A percentile compares a stretch with the other conserved stretches of the same genome.
These are phyloP conservation scores for Nycticryphes semicollaris DNA, from an alignment of 2,113 vertebrate species.

Conservation along the genomic window DNA sequence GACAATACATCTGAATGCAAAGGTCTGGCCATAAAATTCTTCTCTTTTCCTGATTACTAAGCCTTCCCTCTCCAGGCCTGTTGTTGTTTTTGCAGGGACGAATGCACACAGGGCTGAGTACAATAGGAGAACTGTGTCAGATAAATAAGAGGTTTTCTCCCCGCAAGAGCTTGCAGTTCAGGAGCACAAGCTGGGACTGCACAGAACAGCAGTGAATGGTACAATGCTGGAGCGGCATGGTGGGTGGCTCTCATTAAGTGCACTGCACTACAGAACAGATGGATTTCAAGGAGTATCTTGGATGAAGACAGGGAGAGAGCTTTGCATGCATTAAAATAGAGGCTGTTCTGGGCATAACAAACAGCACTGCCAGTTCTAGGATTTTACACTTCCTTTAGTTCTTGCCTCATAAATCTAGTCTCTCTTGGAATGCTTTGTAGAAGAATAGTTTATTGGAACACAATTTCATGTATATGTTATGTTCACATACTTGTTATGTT, in stretches of 20 bases:
- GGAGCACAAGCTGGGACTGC: not conserved
- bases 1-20: not conserved
- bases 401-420: not conserved
- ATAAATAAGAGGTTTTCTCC: not conserved
- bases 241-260: not conserved
- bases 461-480: not conserved
- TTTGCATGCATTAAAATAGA: not conserved
- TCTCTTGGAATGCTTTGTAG: not conserved
- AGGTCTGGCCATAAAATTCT: not conserved
- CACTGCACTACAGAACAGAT: not conserved
- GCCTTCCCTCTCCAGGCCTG: not conserved
- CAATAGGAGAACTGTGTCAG: not conserved
- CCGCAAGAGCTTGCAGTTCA: not conserved
- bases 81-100: not conserved
- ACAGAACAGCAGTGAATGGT: not conserved
- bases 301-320: not conserved
- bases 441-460: not conserved
- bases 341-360: not conserved
- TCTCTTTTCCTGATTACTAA: not conserved
- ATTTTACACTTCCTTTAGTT: not conserved
- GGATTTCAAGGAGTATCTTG: not conserved
- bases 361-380: not conserved
- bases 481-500: not conserved
- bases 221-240: not conserved
- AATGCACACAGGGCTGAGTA: not conserved